Evolutionary conservation across 2,888 invertebrate species (phyloP).

Genomic region (Heterodera filipjevi): DNA sequence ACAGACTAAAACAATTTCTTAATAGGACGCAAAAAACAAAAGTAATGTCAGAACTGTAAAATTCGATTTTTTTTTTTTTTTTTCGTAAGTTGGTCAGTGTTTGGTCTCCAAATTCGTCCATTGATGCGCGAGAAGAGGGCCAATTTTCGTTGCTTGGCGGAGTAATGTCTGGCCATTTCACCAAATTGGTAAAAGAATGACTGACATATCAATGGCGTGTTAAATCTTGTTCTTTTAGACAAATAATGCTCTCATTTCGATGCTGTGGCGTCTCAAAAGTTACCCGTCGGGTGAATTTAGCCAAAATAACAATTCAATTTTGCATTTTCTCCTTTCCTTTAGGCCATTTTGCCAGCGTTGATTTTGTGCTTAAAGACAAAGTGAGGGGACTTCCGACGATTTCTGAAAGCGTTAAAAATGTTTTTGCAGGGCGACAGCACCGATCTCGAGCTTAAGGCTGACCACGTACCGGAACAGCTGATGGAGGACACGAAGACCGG

Average conservation of each 20-base stretch:
- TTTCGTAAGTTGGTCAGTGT: constrained; percentile 89
- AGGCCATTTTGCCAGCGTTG: constrained; percentile 78
- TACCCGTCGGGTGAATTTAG: constrained; percentile 78
- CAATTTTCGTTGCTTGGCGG: constrained; percentile 83
- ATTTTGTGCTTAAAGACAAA: constrained; percentile 82
- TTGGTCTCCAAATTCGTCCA: constrained; percentile 79
- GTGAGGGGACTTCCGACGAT: too few relatives aligned
- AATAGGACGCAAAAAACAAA: too few relatives aligned
- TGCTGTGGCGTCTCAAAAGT: constrained; percentile 84
- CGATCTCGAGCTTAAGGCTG: constrained; percentile 79
- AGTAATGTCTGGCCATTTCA: constrained; percentile 21
- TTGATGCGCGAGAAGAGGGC: constrained; percentile 82
- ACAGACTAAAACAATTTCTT: too few relatives aligned
- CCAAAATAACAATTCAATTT: not conserved
- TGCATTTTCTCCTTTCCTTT: not conserved
- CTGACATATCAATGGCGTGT: not conserved
- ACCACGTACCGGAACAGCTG: constrained; percentile 81
- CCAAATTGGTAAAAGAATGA: constrained; percentile 15
- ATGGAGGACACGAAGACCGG: constrained; percentile 75
- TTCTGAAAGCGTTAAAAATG: too few relatives aligned
- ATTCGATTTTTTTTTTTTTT: too few relatives aligned
- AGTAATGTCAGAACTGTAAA: too few relatives aligned
- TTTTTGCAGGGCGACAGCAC: constrained; percentile 76
- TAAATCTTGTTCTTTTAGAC: constrained; percentile 66
- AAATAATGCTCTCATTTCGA: constrained; percentile 79